phyloP scores from a whole-genome alignment of 2,113 vertebrate species.

The Syngnathoides biaculeatus region DNA sequence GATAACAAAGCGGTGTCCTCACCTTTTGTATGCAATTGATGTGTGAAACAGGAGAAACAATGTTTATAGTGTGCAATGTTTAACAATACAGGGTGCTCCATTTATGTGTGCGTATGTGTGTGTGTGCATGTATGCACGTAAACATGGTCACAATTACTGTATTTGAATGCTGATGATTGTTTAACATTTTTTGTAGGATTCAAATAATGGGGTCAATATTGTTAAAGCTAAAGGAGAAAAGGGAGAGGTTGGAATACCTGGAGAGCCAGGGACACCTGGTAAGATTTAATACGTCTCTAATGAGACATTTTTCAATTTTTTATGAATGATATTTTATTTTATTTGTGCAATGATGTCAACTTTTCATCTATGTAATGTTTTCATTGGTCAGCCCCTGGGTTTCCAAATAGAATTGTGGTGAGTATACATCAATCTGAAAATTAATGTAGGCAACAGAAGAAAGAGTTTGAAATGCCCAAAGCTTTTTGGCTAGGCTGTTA shows the following conservation, averaged over 20 bases:
- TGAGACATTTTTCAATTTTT: not conserved
- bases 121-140: not conserved
- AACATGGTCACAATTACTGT: not conserved
- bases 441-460: not conserved
- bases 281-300: constrained; percentile 4
- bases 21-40: not conserved
- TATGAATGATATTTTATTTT: not conserved
- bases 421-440: not conserved
- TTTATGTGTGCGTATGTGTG: not conserved
- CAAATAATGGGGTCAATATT: constrained; percentile 5
- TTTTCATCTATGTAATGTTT: not conserved
- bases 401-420: not conserved
- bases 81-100: not conserved
- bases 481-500: not conserved
- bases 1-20: not conserved
- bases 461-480: not conserved
- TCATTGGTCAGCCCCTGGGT: not conserved
- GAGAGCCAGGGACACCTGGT: constrained; percentile 81
- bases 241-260: constrained; percentile 80
- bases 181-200: constrained; percentile 30
- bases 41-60: not conserved
- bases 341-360: not conserved
- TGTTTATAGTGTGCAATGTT: not conserved
- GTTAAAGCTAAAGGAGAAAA: constrained; percentile 81
- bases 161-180: not conserved